Evolutionary conservation across 2,113 vertebrate genomes (phyloP), one percentile per base, ranked within the genome.

Genomic region (Grantiella picta): DNA sequence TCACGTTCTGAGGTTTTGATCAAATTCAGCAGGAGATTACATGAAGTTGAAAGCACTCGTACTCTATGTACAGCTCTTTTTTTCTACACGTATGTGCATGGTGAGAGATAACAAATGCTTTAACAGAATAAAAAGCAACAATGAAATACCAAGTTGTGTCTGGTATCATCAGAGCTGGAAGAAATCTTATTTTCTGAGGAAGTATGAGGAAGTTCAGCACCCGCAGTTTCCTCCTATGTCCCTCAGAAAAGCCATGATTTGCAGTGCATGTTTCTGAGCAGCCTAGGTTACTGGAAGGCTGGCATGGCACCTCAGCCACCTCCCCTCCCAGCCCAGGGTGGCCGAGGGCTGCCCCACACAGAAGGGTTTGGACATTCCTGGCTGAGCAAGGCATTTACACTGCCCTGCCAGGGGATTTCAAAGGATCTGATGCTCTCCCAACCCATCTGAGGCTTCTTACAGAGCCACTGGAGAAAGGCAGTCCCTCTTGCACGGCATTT

Each of bases 1-100:
- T 82, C 75, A 63, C n/a, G 9, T 76, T 89, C 73, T 77, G 75
- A 91, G 75, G 57, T 89, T 96, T 92, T 95, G 86, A 96, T 92
- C 64, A 93, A 85, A 94, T 95, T 80, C 89, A 73, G 54, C 78
- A 82, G 52, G 47, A 64, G 79, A 84, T 71, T 94, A 65, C 45
- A 82, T 38, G 35, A 83, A 88, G 68, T 60, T 77, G 85, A 95
- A 89, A 96, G 69, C 47, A 16, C 21, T 83, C 1, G 0, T 45
- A 52, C 50, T 71, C 36, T 60, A 19, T 20, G 40, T 64, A 33
- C 65, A 65, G 72, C 72, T 86, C 68, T 54, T 94, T 88, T 80
- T 64, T 71, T 35, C 49, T 60, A 35, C 78, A 78, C 10, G 1
- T 68, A 25, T 90, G 71, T 81, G 52, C 5, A 1, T 2, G 1